Conservation (phyloP, 2,888 invertebrate genomes). For the Sminthurinus aureus region DNA sequence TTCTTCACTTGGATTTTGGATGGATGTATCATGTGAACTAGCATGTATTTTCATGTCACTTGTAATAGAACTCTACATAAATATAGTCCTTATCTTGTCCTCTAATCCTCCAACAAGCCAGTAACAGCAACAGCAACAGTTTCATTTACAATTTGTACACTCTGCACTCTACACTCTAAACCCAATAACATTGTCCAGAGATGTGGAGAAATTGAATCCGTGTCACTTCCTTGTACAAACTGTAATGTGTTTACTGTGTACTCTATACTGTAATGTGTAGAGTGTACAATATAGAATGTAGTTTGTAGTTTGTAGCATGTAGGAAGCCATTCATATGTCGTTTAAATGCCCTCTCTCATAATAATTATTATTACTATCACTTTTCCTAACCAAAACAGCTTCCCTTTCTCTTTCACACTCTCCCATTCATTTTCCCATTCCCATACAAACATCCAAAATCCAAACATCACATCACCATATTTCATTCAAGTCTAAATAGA, state of each 20-base stretch:
- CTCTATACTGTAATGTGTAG: neutral
- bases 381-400: neutral
- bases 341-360: conserved; percentile 15
- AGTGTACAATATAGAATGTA: neutral
- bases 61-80: conserved; percentile 31
- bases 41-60: conserved; percentile 1
- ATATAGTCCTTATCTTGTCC: conserved; percentile 24
- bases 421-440: neutral
- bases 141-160: conserved; percentile 26
- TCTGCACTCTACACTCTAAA: too few species aligned
- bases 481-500: neutral
- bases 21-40: conserved; percentile 16
- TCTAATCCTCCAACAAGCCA: neutral
- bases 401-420: conserved; percentile 9
- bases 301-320: neutral
- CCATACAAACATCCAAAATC: neutral
- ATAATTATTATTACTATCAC: conserved; percentile 5
- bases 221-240: conserved; percentile 15
- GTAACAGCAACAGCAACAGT: conserved; percentile 13
- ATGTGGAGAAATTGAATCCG: conserved; percentile 16
- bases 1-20: conserved; percentile 26
- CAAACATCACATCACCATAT: neutral
- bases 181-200: conserved; percentile 35
- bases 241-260: too few species aligned
- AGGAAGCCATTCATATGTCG: conserved; percentile 27